Evolutionary conservation across 2,888 invertebrate genomes (phyloP).

Genomic region (Mylabris sibirica): DNA sequence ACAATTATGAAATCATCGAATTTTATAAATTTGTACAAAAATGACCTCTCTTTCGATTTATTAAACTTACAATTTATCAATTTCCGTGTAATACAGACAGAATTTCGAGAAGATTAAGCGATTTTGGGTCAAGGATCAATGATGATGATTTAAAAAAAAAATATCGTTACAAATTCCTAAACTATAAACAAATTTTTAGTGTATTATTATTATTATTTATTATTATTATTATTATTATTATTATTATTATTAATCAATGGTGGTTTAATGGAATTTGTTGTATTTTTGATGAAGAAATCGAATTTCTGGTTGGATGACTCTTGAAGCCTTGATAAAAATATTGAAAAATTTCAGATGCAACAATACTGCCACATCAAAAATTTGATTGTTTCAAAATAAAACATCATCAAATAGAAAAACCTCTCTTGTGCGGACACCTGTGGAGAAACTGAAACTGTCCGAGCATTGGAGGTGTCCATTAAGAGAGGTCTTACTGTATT

Average conservation of each 20-base stretch:
- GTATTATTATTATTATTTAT: no score
- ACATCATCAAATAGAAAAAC: no score
- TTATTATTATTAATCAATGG: background rate
- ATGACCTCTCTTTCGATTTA: background rate
- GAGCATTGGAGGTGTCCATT: no score
- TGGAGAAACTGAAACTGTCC: no score
- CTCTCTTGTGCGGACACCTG: no score
- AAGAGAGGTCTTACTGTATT: no score
- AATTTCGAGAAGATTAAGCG: background rate
- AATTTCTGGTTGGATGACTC: background rate
- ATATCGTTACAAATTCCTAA: background rate
- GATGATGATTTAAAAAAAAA: background rate
- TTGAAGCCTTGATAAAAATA: background rate
- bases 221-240: no score
- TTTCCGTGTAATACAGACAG: background rate
- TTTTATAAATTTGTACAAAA: background rate
- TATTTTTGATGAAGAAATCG: background rate
- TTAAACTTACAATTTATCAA: background rate
- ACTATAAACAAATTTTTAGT: no score
- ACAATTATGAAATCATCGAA: background rate
- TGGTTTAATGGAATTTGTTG: background rate
- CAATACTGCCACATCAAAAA: background rate
- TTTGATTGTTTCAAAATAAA: no score
- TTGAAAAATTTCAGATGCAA: background rate
- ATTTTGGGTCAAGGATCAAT: slow-evolving; percentile 1